These are phyloP conservation scores for Tychaedon coryphoeus DNA, from an alignment of 2,113 vertebrate species.

Conservation along the genomic window DNA sequence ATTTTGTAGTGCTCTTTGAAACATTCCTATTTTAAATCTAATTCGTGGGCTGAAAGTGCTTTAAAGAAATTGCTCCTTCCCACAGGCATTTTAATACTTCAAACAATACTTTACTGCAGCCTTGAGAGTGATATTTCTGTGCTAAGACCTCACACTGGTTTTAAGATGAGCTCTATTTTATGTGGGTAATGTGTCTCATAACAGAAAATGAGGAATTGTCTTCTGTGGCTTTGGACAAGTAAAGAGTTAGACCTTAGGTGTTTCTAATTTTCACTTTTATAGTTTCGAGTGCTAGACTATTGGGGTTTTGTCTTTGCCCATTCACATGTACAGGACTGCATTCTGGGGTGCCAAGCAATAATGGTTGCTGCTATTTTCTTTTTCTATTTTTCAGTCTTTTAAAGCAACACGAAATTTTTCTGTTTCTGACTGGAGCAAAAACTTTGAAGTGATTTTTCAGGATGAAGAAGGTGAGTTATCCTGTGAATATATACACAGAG, in stretches of 20 bases:
- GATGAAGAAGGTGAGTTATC: slow-evolving; percentile 92
- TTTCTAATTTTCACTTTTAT: neutral
- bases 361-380: neutral
- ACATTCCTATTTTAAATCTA: neutral
- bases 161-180: neutral
- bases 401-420: slow-evolving; percentile 96
- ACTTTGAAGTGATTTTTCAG: slow-evolving; percentile 97
- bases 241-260: neutral
- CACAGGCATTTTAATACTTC: slow-evolving; percentile 30
- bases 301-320: neutral
- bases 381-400: slow-evolving; percentile 79
- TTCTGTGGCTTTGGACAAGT: neutral
- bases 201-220: neutral
- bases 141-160: neutral
- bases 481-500: neutral
- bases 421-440: slow-evolving; percentile 97
- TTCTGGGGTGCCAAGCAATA: neutral
- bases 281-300: neutral
- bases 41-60: slow-evolving; percentile 20
- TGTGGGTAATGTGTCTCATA: neutral
- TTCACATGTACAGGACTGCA: neutral
- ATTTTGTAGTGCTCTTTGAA: slow-evolving; percentile 20
- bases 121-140: neutral
- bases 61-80: slow-evolving; percentile 46
- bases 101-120: slow-evolving; percentile 16